Conservation (phyloP, 30 jellyfish, hydroid and myxozoan species). For the Aurelia sp. region DNA sequence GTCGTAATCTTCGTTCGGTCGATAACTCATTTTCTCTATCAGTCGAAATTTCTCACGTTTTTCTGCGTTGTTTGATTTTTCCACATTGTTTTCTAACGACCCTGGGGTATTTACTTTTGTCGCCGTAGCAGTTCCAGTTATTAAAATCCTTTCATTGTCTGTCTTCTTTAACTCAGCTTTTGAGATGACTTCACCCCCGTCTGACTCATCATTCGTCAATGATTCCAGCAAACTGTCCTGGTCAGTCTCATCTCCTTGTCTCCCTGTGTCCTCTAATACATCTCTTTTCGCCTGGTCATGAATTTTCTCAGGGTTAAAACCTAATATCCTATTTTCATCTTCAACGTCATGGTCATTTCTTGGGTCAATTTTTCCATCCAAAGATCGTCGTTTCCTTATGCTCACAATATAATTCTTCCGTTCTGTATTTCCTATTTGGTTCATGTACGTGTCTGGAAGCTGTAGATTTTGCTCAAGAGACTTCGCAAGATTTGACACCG, state of each 20-base stretch:
- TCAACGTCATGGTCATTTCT: not conserved
- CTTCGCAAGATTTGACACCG: constrained; percentile 11
- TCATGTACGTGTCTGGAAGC: not conserved
- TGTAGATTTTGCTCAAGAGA: constrained; percentile 2
- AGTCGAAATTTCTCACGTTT: constrained; percentile 6
- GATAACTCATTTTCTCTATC: constrained; percentile 59
- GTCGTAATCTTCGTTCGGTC: constrained; percentile 49
- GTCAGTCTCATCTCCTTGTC: constrained; percentile 25
- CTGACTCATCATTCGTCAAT: constrained; percentile 58
- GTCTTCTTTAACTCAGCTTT: not conserved
- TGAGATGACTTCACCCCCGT: constrained; percentile 51
- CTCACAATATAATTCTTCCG: constrained; percentile 60
- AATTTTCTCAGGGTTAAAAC: no score
- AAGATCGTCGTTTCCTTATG: constrained; percentile 47
- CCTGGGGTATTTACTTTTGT: not conserved
- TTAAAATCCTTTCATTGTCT: not conserved
- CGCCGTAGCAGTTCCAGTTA: constrained; percentile 39
- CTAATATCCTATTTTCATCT: no score
- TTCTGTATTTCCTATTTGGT: not conserved
- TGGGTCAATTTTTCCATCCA: not conserved
- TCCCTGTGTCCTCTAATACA: constrained; percentile 19
- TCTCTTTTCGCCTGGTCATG: constrained; percentile 32
- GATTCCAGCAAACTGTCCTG: constrained; percentile 67
- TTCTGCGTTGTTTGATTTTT: not conserved
- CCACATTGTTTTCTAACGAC: not conserved